Evolutionary conservation across 2,888 invertebrate species (phyloP).

Genomic region (Coelopa pilipes): DNA sequence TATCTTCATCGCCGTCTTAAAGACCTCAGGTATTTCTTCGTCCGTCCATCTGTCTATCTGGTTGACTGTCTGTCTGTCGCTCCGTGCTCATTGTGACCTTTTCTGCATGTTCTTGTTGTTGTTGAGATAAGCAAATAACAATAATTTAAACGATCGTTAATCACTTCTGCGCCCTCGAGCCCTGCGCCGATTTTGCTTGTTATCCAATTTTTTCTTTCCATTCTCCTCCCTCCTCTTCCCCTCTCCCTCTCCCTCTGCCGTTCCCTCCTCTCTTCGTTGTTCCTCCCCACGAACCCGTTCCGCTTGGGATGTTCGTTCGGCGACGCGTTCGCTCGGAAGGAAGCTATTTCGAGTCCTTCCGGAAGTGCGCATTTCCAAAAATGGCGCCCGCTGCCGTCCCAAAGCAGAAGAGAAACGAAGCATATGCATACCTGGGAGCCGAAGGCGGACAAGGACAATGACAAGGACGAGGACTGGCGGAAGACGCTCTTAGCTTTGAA

Average conservation of each 20-base stretch:
- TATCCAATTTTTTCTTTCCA: neutral
- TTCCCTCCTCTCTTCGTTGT: neutral
- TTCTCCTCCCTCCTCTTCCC: neutral
- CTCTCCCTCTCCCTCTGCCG: neutral
- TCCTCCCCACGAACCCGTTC: no score
- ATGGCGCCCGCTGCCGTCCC: no score
- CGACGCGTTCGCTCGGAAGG: no score
- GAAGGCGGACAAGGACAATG: no score
- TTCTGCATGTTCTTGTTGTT: neutral
- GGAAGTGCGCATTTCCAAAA: no score
- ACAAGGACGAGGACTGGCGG: no score
- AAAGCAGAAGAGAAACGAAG: no score
- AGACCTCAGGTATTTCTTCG: slow-evolving; percentile 7
- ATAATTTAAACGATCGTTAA: slow-evolving; percentile 41
- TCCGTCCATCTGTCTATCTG: neutral
- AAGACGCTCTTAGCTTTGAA: no score
- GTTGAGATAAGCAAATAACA: slow-evolving; percentile 29
- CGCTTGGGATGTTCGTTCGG: no score
- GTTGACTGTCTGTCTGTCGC: neutral
- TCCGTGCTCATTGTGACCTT: neutral
- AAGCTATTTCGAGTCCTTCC: no score
- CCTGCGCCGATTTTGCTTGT: neutral
- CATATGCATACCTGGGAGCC: no score
- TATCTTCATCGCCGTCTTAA: slow-evolving; percentile 20
- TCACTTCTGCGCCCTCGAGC: slow-evolving; percentile 40